These are phyloP conservation scores for Eurystomus glaucurus DNA, from an alignment of 2,797 vertebrate genomes.

Conservation along the genomic window DNA sequence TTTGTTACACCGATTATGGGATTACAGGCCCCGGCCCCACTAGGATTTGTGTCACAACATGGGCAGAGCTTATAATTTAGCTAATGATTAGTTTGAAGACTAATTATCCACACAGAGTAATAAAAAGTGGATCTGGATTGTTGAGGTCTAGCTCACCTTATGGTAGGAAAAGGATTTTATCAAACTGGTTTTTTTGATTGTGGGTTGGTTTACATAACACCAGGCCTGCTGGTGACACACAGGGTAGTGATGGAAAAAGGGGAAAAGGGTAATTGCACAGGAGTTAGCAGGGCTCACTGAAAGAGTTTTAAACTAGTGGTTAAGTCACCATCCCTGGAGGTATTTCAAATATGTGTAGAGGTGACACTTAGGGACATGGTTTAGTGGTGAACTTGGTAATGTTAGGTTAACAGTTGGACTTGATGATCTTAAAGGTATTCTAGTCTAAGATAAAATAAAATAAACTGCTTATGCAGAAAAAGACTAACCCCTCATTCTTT, in stretches of 20 bases:
- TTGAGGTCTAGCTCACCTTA: background rate
- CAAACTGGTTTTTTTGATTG: background rate
- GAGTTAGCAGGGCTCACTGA: background rate
- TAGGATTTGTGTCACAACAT: background rate
- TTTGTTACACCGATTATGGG: background rate
- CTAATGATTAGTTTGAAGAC: background rate
- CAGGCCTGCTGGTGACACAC: background rate
- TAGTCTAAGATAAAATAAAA: background rate
- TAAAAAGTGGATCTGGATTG: background rate
- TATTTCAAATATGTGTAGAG: too few relatives aligned
- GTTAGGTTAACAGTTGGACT: background rate
- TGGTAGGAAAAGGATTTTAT: background rate
- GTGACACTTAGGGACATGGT: too few relatives aligned
- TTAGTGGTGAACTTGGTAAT: background rate
- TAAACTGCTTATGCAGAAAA: background rate
- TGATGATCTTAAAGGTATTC: background rate
- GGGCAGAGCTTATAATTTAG: background rate
- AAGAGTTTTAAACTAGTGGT: background rate
- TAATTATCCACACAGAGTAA: background rate
- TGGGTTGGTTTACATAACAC: background rate
- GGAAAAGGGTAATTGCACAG: background rate
- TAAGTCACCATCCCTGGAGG: too few relatives aligned
- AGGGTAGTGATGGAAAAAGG: too few relatives aligned
- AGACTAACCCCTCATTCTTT: background rate
- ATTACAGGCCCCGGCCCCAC: background rate